Percentiles rank a stretch among this genome's conserved stretches.
Evolutionary conservation across 2,113 vertebrate genomes (phyloP).

Genomic region (Larimichthys polyactis): DNA sequence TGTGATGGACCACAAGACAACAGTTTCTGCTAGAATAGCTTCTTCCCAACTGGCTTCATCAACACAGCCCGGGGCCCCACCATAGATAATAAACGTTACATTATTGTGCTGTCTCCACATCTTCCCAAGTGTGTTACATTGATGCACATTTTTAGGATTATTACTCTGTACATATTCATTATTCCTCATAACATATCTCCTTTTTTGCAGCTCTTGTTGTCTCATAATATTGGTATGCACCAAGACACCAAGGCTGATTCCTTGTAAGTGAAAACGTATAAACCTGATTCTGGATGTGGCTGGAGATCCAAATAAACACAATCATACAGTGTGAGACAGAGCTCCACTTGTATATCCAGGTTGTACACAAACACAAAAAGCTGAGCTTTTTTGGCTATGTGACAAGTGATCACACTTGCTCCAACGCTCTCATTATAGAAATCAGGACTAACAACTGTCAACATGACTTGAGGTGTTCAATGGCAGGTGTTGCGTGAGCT

Average conservation of each 20-base stretch:
- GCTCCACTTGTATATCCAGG: background rate
- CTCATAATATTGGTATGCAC: background rate
- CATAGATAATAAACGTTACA: too few relatives aligned
- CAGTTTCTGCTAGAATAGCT: too few relatives aligned
- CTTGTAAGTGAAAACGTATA: background rate
- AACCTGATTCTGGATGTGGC: background rate
- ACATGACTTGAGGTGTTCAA: constrained; percentile 60
- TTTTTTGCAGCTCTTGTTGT: background rate
- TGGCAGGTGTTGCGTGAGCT: constrained; percentile 68
- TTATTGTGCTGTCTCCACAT: too few relatives aligned
- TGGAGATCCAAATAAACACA: background rate
- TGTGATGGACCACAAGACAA: too few relatives aligned
- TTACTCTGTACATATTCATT: too few relatives aligned
- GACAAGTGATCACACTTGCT: constrained; percentile 37
- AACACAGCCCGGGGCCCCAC: background rate
- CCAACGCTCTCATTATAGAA: constrained; percentile 55
- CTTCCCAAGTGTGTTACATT: background rate
- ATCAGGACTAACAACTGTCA: constrained; percentile 61
- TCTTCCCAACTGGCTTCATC: background rate
- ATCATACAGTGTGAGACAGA: background rate
- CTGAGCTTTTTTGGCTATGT: constrained; percentile 6
- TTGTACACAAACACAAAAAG: background rate
- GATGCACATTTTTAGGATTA: background rate
- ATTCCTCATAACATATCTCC: too few relatives aligned
- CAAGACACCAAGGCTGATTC: background rate